Conservation (phyloP, 2,888 invertebrate species). For the Osmoderma eremita region DNA sequence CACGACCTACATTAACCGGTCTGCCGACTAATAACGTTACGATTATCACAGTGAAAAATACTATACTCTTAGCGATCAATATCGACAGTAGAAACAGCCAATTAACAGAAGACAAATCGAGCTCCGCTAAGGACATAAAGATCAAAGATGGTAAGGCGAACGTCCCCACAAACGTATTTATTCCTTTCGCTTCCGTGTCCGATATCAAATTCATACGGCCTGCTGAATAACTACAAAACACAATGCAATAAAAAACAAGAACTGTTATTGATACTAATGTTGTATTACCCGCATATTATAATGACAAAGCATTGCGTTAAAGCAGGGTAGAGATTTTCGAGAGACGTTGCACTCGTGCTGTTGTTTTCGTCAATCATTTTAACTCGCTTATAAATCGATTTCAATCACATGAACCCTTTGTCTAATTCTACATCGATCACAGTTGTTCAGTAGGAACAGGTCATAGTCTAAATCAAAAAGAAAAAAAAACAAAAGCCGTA, state of each 20-base stretch:
- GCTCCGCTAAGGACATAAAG: slow-evolving; percentile 86
- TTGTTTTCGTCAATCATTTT: slow-evolving; percentile 26
- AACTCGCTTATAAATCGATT: no score
- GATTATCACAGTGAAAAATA: slow-evolving; percentile 83
- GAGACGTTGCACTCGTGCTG: slow-evolving; percentile 60
- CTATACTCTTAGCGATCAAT: slow-evolving; percentile 83
- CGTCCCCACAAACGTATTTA: slow-evolving; percentile 92
- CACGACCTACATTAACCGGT: slow-evolving; percentile 83
- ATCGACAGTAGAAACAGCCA: slow-evolving; percentile 92
- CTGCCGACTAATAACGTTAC: slow-evolving; percentile 83
- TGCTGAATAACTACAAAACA: slow-evolving; percentile 76
- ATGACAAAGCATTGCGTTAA: slow-evolving; percentile 91
- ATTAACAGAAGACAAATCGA: slow-evolving; percentile 86
- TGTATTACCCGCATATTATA: slow-evolving; percentile 90
- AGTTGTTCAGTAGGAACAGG: not conserved
- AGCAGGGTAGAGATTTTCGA: slow-evolving; percentile 90
- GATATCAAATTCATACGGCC: slow-evolving; percentile 85
- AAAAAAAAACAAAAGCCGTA: not conserved
- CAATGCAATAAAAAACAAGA: slow-evolving; percentile 24
- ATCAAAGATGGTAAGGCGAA: slow-evolving; percentile 93
- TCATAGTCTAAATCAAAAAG: not conserved
- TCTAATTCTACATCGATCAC: no score
- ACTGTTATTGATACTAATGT: slow-evolving; percentile 54
- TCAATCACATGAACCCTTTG: no score
- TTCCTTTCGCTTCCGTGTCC: slow-evolving; percentile 85